phyloP scores from a whole-genome alignment of 2,888 invertebrate genomes.

The Resseliella maxima region DNA sequence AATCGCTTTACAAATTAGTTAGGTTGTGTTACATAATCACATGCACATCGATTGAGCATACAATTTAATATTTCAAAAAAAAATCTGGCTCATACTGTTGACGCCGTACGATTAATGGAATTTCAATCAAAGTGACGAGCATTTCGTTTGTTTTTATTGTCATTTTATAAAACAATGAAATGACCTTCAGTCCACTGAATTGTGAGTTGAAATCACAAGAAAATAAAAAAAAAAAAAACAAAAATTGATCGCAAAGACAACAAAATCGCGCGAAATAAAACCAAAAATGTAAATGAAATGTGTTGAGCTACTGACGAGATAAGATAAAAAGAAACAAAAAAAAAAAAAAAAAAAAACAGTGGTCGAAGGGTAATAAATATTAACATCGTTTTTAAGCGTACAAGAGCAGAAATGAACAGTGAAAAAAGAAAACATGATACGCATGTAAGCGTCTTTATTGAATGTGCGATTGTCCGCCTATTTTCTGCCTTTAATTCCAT shows the following conservation, averaged over 20 bases:
- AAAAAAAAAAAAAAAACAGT: neutral
- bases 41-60: neutral
- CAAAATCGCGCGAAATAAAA: constrained; percentile 12
- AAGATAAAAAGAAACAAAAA: neutral
- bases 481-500: neutral
- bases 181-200: neutral
- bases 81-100: neutral
- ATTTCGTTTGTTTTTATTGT: neutral
- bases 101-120: neutral
- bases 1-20: neutral
- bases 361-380: constrained; percentile 29
- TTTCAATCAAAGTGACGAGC: constrained; percentile 8
- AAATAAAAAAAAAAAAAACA: too few relatives aligned
- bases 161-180: neutral
- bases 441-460: too few relatives aligned
- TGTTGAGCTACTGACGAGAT: neutral
- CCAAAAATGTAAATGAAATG: constrained; percentile 4
- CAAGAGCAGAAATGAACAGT: neutral
- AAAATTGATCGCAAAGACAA: neutral
- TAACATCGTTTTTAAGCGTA: constrained; percentile 7
- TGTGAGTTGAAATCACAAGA: neutral
- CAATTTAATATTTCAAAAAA: neutral
- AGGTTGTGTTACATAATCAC: constrained; percentile 16
- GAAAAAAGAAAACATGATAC: neutral
- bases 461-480: neutral